A percentile compares a stretch with the other conserved stretches of the same genome.
phyloP scores from a whole-genome alignment of 2,888 invertebrate species.

The Eucriotettix oculatus region DNA sequence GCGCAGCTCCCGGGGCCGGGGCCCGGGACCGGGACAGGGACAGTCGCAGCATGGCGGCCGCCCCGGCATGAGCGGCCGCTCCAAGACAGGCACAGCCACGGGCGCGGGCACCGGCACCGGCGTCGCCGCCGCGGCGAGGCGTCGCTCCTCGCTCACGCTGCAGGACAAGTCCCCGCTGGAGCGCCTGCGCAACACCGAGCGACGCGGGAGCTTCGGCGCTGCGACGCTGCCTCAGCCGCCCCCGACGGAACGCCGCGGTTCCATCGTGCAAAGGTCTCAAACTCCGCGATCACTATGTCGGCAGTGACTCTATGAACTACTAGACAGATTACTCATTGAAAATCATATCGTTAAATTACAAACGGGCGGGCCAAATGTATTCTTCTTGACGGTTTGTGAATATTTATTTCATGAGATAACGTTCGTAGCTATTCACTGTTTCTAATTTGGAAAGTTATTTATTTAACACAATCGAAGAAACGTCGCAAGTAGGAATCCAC shows the following conservation, averaged over 20 bases:
- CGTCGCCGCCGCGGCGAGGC: conserved; percentile 1
- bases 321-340: too few species aligned
- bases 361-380: too few species aligned
- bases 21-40: background rate
- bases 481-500: too few species aligned
- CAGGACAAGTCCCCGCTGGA: conserved; percentile 15
- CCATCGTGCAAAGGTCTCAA: conserved; percentile 18
- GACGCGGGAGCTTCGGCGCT: conserved; percentile 18
- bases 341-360: too few species aligned
- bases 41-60: background rate
- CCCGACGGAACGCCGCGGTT: conserved; percentile 15
- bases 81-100: background rate
- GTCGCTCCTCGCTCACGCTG: conserved; percentile 19
- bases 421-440: too few species aligned
- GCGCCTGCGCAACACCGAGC: conserved; percentile 13
- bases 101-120: background rate
- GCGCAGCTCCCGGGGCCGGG: background rate
- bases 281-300: too few species aligned
- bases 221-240: conserved; percentile 6
- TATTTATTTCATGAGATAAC: too few species aligned
- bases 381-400: too few species aligned
- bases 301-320: too few species aligned
- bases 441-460: too few species aligned
- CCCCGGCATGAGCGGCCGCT: background rate
- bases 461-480: too few species aligned